These are phyloP conservation scores for Solea solea DNA, from an alignment of 2,113 vertebrate species.

Conservation along the genomic window DNA sequence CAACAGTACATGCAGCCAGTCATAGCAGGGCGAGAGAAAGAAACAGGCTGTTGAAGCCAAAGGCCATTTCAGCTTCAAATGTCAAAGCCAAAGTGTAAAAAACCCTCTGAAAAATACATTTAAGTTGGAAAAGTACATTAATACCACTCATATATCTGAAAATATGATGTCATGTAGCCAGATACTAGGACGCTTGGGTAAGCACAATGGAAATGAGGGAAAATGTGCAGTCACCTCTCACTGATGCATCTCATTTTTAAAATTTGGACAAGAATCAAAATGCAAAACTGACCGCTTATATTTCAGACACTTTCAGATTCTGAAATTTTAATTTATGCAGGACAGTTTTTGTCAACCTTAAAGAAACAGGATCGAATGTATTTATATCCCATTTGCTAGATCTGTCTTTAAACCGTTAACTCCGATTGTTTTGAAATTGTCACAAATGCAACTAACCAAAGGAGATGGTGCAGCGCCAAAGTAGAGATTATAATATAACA, in stretches of 20 bases:
- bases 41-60: neutral
- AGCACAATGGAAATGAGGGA: neutral
- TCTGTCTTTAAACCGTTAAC: neutral
- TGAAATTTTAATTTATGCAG: too few species aligned
- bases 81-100: neutral
- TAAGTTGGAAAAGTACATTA: neutral
- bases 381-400: neutral
- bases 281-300: too few species aligned
- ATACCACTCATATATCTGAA: neutral
- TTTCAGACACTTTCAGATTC: too few species aligned
- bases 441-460: neutral
- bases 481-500: neutral
- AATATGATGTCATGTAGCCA: too few species aligned
- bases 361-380: neutral
- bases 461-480: neutral
- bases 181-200: neutral
- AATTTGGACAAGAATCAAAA: too few species aligned
- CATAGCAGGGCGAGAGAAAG: neutral
- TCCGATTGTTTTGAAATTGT: neutral
- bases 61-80: neutral
- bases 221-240: too few species aligned
- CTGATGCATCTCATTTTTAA: too few species aligned
- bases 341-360: neutral
- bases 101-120: too few species aligned
- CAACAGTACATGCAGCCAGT: neutral